Base-by-base conservation (phyloP, 2,113 vertebrate species). In the Austrofundulus limnaeus region DNA sequence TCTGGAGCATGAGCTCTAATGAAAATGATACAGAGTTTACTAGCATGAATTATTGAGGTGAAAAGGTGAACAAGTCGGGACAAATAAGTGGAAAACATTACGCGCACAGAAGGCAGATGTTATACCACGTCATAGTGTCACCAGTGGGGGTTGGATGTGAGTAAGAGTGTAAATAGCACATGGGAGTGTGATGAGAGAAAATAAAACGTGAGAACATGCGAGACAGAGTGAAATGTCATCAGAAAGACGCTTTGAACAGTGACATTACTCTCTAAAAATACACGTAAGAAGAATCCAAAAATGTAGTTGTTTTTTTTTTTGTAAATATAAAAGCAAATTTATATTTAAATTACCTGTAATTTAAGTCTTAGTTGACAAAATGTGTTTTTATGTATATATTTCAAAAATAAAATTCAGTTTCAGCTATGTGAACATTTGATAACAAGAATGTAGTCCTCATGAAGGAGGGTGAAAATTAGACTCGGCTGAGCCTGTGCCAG, bases 401-500 rank as follows among this genome's bases (percentile, higher is more conserved):
- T 11, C 6, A 48, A 13, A n/a, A 24, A 50, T 59, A 12, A 65
- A 50, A 50, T 16, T 55, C 0, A 43, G 19, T 53, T 46, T 19
- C 34, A 31, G 11, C 31, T 7, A 19, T 14, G 17, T 11, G 2
- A 70, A 31, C 19, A 16, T 38, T 49, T 5, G 14, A 59, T 54
- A 20, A n/a, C 46, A 28, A 54, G 2, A 34, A 56, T 5, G 19
- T 11, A 21, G 13, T 21, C n/a, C 47, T 28, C 55, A 25, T 53
- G 14, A 65, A 47, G 8, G 39, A 61, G 20, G 42, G 52, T 51
- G 65, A 16, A 55, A 65, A 74, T 42, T 31, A 55, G 23, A 23
- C 34, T n/a, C 24, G 62, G 56, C 57, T 82, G 76, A 67, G 51
- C 43, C n/a, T 17, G 37, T 4, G 48, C 58, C 63, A 49, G 66